Conservation (phyloP, 2,888 invertebrate species). For the Drosophila picticornis region DNA sequence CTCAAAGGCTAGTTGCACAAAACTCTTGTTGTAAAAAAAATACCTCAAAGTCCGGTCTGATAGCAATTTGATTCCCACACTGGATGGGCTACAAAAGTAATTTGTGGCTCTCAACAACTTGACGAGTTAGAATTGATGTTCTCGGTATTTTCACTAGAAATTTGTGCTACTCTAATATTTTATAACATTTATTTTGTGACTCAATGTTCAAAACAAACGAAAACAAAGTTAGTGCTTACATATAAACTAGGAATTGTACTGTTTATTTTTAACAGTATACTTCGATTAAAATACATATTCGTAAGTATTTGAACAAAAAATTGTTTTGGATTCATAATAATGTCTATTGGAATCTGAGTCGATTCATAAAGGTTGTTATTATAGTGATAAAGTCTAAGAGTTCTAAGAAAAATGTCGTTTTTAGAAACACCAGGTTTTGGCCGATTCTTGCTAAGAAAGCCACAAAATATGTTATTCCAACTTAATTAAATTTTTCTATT, state of each 20-base stretch:
- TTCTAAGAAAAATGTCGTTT: background rate
- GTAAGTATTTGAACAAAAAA: background rate
- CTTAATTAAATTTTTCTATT: background rate
- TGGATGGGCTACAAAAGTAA: background rate
- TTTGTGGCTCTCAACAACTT: background rate
- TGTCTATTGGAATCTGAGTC: too few species aligned
- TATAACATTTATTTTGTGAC: background rate
- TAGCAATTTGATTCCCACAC: background rate
- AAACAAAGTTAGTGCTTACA: background rate
- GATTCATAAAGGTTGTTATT: background rate
- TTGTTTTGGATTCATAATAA: background rate
- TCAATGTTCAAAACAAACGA: background rate
- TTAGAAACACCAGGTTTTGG: background rate
- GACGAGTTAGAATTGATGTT: background rate
- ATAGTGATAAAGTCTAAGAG: background rate
- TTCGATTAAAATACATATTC: background rate
- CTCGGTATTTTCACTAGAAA: background rate
- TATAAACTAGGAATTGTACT: background rate
- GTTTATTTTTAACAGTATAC: too few species aligned
- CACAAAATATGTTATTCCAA: background rate
- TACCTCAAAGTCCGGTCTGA: background rate
- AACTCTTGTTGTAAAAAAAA: background rate
- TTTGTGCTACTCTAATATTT: background rate
- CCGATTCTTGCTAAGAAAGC: background rate
- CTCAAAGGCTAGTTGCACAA: background rate